Evolutionary conservation across 2,797 vertebrate species (phyloP), one percentile per base, ranked within the genome.

Genomic region (Silurus aristotelis): DNA sequence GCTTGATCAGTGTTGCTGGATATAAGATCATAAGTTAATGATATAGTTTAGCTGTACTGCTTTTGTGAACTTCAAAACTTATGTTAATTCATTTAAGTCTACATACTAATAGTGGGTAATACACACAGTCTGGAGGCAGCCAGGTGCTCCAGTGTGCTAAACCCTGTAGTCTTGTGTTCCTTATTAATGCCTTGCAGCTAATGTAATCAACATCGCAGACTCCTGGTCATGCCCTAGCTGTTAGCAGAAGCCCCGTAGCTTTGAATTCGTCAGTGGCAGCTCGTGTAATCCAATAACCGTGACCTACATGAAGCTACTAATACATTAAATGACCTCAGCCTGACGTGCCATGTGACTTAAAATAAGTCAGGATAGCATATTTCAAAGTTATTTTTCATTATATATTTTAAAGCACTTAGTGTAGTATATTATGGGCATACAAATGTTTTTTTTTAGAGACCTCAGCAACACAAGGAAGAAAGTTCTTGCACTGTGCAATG

Each of bases 161-260:
- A 86, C 85, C 77, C 84, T 82, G 58, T 67, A 58, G 83, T 87
- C 84, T 87, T 77, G 82, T 86, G 86, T 87, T 87, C 79, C 82
- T 84, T 84, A 83, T 89, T 86, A 83, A 89, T 89, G 70, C 76
- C 73, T 48, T 12, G 55, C 12, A 2, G 75, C 80, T 89, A 90
- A 91, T 87, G 61, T 87, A 87, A 90, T 92, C 56, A 90, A 87
- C 85, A 61, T 87, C 80, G 78, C n/a, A n/a, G 64, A 79, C 83
- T 64, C 83, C 83, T 73, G 71, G 89, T 92, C 89, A 90, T 87
- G 86, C 88, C 86, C 46, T 73, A 87, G 83, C 70, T 85, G 85
- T 89, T 89, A 89, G 66, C 60, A 81, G 48, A 84, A 60, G 71
- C 14, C 55, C 61, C 3, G 19, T 52, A 60, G 25, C 68, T 76